Evolutionary conservation across 2,888 invertebrate species (phyloP), one percentile per base, ranked within the genome.

Genomic region (Teinopalpus imperialis): DNA sequence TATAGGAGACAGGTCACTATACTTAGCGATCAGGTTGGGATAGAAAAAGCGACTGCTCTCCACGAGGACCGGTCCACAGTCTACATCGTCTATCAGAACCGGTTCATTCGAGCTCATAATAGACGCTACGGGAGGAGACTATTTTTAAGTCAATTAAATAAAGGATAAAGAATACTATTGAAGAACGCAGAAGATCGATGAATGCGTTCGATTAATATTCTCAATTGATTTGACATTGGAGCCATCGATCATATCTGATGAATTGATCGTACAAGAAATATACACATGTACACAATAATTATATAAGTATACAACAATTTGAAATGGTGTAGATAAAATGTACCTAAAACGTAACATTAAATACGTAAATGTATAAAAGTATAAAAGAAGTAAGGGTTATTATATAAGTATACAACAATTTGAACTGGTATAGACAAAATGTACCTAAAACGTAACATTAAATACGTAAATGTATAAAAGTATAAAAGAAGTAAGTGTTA

Each of bases 191-290:
- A 4, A 21, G 12, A 34, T 27, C 10, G 34, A 40, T 8, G 13
- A 21, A 14, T 39, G 37, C 27, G 63, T 55, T 57, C 57, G 60
- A 58, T 61, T 54, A 69, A 69, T 68, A 58, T 72, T 67, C 65
- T 51, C 66, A 65, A 81, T 81, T 74, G 78, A 77, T 81, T 66
- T 71, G 81, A 69, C 81, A 82, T 82, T 82, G 80, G 59, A 44
- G 52, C 51, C 70, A 67, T 73, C 70, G 66, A 71, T 69, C 56
- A 64, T 55, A 20, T 23, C 5, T 68, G 64, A 71, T 65, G 59
- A 67, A 69, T 71, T 64, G 58, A 50, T 55, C 54, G 58, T 27
- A 26, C n/a, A n/a, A n/a, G n/a, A n/a, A n/a, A n/a, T n/a, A n/a
- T n/a, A 10, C 8, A 29, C 13, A 40, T 13, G 18, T 13, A 8